Evolutionary conservation across 2,113 vertebrate species (phyloP).

Genomic region (Caloenas nicobarica): DNA sequence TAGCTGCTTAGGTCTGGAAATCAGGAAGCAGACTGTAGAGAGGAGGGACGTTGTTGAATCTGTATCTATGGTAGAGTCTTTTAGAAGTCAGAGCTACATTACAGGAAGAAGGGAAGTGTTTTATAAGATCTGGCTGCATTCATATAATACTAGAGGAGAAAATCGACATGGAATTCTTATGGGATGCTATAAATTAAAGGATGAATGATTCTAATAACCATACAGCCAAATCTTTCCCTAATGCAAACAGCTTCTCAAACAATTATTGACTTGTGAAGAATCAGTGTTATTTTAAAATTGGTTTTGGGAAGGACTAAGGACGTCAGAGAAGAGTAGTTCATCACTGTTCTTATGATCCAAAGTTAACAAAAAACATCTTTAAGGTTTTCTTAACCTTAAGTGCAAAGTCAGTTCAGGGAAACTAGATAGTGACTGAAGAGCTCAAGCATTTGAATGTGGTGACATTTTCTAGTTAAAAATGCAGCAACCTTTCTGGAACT

Average conservation of each 20-base stretch:
- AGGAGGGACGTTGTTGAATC: background rate
- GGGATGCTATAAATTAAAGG: background rate
- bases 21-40: background rate
- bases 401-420: background rate
- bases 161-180: background rate
- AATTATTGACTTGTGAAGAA: conserved; percentile 4
- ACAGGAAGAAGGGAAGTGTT: background rate
- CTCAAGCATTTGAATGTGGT: background rate
- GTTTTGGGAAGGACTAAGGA: background rate
- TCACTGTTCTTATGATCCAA: conserved; percentile 12
- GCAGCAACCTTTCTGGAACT: background rate
- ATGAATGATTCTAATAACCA: background rate
- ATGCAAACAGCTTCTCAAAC: background rate
- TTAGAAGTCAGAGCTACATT: background rate
- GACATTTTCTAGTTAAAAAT: background rate
- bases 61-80: background rate
- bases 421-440: conserved; percentile 7
- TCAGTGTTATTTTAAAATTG: conserved; percentile 19
- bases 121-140: background rate
- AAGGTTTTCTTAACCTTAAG: conserved; percentile 45
- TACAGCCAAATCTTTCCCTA: background rate
- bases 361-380: conserved; percentile 10
- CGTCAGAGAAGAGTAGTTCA: conserved; percentile 2
- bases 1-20: background rate
- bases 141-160: background rate